A percentile compares a stretch with the other conserved stretches of the same genome.
These are phyloP conservation scores for Drosophila prostipennis DNA, from an alignment of 2,888 invertebrate species.

Conservation along the genomic window DNA sequence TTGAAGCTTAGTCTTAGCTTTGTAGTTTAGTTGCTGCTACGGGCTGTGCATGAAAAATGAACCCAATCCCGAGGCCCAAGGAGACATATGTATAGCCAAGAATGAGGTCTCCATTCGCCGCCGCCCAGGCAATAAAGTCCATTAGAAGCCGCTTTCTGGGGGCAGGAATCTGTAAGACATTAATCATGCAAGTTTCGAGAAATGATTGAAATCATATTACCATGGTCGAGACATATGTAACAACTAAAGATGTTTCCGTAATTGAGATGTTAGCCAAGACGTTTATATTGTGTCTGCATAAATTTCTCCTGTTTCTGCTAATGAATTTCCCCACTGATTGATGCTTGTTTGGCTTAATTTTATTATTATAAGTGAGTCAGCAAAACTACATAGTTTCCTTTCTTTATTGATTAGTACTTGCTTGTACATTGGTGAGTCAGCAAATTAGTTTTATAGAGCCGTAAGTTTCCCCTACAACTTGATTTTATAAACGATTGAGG, in stretches of 20 bases:
- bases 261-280: constrained; percentile 38
- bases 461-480: too few species aligned
- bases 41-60: constrained; percentile 65
- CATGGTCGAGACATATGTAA: constrained; percentile 31
- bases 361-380: constrained; percentile 2
- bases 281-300: constrained; percentile 5
- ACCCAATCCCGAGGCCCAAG: constrained; percentile 18
- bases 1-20: constrained; percentile 49
- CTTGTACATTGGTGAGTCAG: background rate
- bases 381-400: background rate
- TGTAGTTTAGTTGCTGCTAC: constrained; percentile 36
- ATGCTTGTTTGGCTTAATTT: constrained; percentile 16
- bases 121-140: constrained; percentile 51
- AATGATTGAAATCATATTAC: constrained; percentile 69
- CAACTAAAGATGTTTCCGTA: constrained; percentile 21
- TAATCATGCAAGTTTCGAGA: constrained; percentile 68
- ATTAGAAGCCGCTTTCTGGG: constrained; percentile 18
- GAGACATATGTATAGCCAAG: background rate
- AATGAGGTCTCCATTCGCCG: background rate
- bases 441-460: background rate
- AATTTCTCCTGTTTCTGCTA: background rate
- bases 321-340: constrained; percentile 32
- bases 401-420: constrained; percentile 17
- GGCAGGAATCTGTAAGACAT: constrained; percentile 45
- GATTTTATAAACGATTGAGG: too few species aligned